phyloP scores from a whole-genome alignment of 2,888 invertebrate species.

The Drosophila setosimentum region DNA sequence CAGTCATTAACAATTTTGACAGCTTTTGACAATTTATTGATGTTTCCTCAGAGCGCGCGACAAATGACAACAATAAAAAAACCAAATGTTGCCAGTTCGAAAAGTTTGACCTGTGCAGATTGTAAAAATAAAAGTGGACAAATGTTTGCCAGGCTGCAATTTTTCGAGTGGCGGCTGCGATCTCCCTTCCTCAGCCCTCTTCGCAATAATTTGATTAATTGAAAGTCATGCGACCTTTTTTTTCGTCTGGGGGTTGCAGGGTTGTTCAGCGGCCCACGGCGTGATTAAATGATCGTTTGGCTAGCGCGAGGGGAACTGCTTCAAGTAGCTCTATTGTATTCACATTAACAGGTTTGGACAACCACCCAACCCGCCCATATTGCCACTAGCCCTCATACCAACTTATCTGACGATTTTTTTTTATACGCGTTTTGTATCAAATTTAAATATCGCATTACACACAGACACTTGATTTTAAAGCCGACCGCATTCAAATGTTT shows the following conservation, averaged over 20 bases:
- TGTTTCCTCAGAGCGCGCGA: constrained; percentile 62
- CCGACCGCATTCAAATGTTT: constrained; percentile 69
- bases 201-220: constrained; percentile 79
- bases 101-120: constrained; percentile 72
- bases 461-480: constrained; percentile 76
- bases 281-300: constrained; percentile 72
- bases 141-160: constrained; percentile 69
- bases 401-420: constrained; percentile 42
- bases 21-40: constrained; percentile 79
- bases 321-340: constrained; percentile 77
- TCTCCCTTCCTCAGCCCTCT: constrained; percentile 17
- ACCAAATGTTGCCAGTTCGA: constrained; percentile 19
- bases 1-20: constrained; percentile 80
- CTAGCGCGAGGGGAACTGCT: constrained; percentile 21
- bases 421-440: constrained; percentile 41
- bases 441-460: constrained; percentile 80
- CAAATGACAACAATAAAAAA: constrained; percentile 67
- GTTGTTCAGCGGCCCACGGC: constrained; percentile 45
- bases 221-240: constrained; percentile 76
- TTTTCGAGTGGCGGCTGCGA: constrained; percentile 39
- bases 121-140: constrained; percentile 75
- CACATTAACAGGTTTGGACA: constrained; percentile 73
- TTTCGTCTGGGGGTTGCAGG: constrained; percentile 36
- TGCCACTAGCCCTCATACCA: constrained; percentile 23
- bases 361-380: constrained; percentile 49